Base-by-base conservation (phyloP, 2,797 vertebrate species). In the Takifugu ocellatus region DNA sequence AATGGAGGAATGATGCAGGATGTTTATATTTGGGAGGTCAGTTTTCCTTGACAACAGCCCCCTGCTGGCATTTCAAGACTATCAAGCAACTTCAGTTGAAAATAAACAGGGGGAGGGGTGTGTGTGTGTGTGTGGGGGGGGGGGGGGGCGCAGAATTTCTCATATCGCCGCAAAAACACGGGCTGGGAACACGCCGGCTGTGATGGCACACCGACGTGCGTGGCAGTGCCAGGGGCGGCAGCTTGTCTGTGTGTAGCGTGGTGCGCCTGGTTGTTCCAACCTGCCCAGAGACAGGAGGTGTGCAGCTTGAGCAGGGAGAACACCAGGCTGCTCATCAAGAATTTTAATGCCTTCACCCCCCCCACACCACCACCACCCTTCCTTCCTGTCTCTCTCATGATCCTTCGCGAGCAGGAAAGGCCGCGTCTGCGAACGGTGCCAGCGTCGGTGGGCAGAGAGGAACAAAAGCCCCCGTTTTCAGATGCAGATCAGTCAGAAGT, bases 211-310 rank as follows among this genome's bases (percentile, higher is more conserved):
- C 69, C 61, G 54, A 70, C 21, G 68, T 60, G 65, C 25, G 56
- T 62, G 66, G 62, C 3, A 15, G 66, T 85, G 83, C 82, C 84
- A 88, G 82, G 75, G 78, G 70, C 63, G 79, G 76, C 81, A 84
- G 81, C 79, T 85, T 84, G 86, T 85, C 63, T 66, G 76, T 68
- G 69, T 63, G 75, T 63, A 54, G 73, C 61, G 15, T 69, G 75
- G 75, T 73, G 79, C 10, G 69, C 74, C 63, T 65, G 74, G 66
- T 72, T 54, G 70, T 53, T 64, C 68, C 75, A 84, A 89, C 85
- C 81, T 89, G 82, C 84, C 83, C 61, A 55, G 79, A 81, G 83
- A 83, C 70, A 88, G 86, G 81, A 86, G 81, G 86, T 80, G 79
- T 79, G 56, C 87, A 84, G 84, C 87, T 71, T 69, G 72, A 82